phyloP scores from a whole-genome alignment of 2,888 invertebrate genomes.

The Tolmerus cingulatus region DNA sequence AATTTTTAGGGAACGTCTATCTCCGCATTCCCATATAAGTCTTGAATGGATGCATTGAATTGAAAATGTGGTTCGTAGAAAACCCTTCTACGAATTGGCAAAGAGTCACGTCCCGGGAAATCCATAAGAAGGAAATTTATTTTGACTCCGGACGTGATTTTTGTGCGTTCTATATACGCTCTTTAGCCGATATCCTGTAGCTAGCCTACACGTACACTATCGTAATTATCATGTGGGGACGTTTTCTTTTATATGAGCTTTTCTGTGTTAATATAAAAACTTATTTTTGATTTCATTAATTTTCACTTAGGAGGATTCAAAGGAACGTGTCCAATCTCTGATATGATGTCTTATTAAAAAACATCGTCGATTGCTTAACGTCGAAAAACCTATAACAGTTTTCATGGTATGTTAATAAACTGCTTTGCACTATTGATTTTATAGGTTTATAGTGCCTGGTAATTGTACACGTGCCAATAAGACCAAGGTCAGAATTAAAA shows the following conservation, averaged over 20 bases:
- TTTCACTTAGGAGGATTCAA: background rate
- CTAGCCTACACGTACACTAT: background rate
- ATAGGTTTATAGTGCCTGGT: no score
- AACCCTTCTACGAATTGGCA: background rate
- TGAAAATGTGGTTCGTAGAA: background rate
- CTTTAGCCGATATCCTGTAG: background rate
- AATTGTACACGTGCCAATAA: no score
- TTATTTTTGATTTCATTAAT: background rate
- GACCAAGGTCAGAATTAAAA: no score
- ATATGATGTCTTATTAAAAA: background rate
- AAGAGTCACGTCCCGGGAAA: background rate
- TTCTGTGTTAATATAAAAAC: background rate
- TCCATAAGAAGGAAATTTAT: slow-evolving; percentile 17
- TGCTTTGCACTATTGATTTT: no score
- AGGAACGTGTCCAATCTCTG: background rate
- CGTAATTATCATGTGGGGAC: background rate
- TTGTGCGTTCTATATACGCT: background rate
- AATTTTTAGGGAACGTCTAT: background rate
- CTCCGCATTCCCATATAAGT: background rate
- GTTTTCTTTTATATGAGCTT: background rate
- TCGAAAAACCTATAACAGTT: no score
- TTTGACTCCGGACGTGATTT: background rate
- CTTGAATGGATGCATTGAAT: background rate
- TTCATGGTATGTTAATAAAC: no score
- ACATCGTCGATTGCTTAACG: no score